A percentile compares a stretch with the other conserved stretches of the same genome.
These are phyloP conservation scores for Zeuzera pyrina DNA, from an alignment of 2,888 invertebrate species.

Conservation along the genomic window DNA sequence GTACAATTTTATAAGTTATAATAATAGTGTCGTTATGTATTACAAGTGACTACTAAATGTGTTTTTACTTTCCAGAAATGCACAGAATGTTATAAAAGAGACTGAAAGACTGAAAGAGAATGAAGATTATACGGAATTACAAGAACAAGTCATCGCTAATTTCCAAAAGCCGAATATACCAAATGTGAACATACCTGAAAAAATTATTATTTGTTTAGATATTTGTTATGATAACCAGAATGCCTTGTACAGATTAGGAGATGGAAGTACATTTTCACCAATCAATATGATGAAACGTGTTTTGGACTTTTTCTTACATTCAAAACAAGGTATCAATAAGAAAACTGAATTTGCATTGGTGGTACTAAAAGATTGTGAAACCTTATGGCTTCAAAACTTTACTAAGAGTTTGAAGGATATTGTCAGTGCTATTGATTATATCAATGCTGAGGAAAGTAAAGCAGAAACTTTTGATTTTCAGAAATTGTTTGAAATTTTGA, in stretches of 20 bases:
- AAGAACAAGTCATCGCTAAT: constrained; percentile 51
- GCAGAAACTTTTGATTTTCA: constrained; percentile 70
- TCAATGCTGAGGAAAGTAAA: constrained; percentile 63
- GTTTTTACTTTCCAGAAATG: constrained; percentile 17
- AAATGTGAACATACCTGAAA: constrained; percentile 73
- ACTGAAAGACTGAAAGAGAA: not conserved
- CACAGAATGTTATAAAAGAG: constrained; percentile 7
- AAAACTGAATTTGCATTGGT: constrained; percentile 77
- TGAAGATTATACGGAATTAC: constrained; percentile 27
- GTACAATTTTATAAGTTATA: not conserved
- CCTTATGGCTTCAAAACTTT: constrained; percentile 74
- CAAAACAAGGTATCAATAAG: constrained; percentile 74
- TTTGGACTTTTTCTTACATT: constrained; percentile 74
- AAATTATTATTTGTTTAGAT: constrained; percentile 77
- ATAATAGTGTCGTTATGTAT: not conserved
- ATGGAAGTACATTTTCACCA: constrained; percentile 69
- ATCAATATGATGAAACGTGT: constrained; percentile 76
- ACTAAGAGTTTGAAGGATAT: constrained; percentile 75
- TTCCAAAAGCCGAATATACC: constrained; percentile 61
- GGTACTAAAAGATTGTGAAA: constrained; percentile 64
- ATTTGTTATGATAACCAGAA: constrained; percentile 70
- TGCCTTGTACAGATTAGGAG: constrained; percentile 64
- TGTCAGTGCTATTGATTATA: constrained; percentile 66
- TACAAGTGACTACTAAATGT: not conserved
- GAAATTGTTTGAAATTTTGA: constrained; percentile 68